Evolutionary conservation across 1,140 invertebrate species (phyloP).

Genomic region (Zaprionus nigranus): DNA sequence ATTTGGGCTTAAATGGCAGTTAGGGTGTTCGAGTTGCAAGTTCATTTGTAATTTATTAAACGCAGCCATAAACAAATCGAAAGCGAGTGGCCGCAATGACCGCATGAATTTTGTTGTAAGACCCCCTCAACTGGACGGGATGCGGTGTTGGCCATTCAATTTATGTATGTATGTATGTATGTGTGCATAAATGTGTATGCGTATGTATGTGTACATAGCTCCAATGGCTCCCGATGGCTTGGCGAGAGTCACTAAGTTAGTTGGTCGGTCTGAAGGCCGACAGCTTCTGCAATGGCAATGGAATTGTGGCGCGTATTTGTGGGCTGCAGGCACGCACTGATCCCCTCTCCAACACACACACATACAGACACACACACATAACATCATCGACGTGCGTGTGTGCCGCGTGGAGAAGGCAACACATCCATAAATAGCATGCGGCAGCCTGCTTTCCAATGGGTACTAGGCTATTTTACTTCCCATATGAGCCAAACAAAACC

Average conservation of each 20-base stretch:
- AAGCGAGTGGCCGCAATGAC: conserved; percentile 64
- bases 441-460: conserved; percentile 53
- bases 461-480: conserved; percentile 78
- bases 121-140: conserved; percentile 14
- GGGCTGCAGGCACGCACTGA: conserved; percentile 69
- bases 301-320: conserved; percentile 74
- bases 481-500: conserved; percentile 65
- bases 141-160: neutral
- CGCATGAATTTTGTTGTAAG: conserved; percentile 76
- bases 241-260: conserved; percentile 69
- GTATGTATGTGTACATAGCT: neutral
- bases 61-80: conserved; percentile 77
- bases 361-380: neutral
- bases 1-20: conserved; percentile 7
- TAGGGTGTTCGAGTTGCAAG: conserved; percentile 42
- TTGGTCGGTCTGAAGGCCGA: conserved; percentile 14
- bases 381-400: conserved; percentile 3
- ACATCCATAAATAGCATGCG: conserved; percentile 71
- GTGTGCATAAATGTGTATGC: neutral
- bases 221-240: conserved; percentile 12
- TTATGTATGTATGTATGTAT: neutral
- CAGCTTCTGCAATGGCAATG: conserved; percentile 54
- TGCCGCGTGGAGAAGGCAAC: conserved; percentile 8
- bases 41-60: conserved; percentile 79
- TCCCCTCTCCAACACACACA: neutral